A percentile compares a stretch with the other conserved stretches of the same genome.
phyloP scores from a whole-genome alignment of 2,888 invertebrate species.

The Myopa testacea region DNA sequence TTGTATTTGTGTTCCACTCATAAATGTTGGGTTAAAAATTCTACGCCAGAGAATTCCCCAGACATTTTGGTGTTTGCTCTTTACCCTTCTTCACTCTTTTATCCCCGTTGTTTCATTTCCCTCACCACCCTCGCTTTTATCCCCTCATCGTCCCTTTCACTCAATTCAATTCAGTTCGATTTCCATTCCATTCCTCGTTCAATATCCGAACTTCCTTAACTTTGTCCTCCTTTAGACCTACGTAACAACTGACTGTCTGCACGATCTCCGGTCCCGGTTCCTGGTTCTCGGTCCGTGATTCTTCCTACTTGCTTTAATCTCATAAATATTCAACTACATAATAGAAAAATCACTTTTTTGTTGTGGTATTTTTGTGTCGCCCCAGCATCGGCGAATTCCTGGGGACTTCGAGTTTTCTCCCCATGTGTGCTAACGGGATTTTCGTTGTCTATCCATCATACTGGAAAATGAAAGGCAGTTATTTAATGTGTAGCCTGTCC shows the following conservation, averaged over 20 bases:
- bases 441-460: slow-evolving; percentile 46
- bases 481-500: slow-evolving; percentile 15
- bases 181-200: background rate
- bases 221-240: background rate
- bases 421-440: background rate
- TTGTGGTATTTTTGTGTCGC: slow-evolving; percentile 13
- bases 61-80: background rate
- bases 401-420: background rate
- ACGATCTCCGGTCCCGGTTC: background rate
- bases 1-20: slow-evolving; percentile 30
- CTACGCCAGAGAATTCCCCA: background rate
- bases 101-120: background rate
- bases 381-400: background rate
- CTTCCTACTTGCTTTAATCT: slow-evolving; percentile 35
- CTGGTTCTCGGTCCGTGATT: background rate
- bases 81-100: background rate
- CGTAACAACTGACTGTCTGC: background rate
- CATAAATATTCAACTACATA: slow-evolving; percentile 50
- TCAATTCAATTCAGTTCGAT: slow-evolving; percentile 1
- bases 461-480: slow-evolving; percentile 46
- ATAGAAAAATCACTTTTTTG: slow-evolving; percentile 45
- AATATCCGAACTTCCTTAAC: background rate
- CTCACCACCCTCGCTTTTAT: background rate
- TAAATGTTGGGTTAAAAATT: slow-evolving; percentile 3
- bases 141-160: background rate